Evolutionary conservation across 2,113 vertebrate species (phyloP).

Genomic region (Alces alces): DNA sequence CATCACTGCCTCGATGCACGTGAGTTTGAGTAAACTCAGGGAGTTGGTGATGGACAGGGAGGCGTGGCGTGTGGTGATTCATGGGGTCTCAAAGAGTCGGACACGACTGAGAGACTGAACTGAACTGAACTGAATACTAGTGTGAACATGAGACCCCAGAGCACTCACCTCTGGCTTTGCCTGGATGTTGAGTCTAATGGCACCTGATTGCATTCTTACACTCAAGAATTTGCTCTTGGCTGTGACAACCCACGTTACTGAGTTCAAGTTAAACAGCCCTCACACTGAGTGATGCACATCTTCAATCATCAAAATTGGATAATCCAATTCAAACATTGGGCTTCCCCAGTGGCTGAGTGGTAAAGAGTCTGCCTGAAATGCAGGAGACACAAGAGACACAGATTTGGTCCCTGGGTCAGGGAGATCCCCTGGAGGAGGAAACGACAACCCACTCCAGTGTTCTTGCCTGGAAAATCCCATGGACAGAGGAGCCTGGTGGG

Average conservation of each 20-base stretch:
- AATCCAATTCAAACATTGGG: neutral
- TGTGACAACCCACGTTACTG: neutral
- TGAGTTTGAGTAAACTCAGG: too few relatives aligned
- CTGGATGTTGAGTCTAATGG: neutral
- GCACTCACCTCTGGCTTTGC: neutral
- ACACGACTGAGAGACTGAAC: too few relatives aligned
- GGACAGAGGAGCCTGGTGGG: neutral
- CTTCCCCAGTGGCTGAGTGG: neutral
- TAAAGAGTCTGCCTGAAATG: neutral
- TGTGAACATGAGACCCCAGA: neutral
- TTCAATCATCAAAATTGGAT: neutral
- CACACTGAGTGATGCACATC: accelerated
- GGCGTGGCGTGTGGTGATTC: too few relatives aligned
- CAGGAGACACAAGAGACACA: neutral
- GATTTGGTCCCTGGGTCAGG: neutral
- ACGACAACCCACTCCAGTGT: neutral
- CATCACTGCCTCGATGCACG: too few relatives aligned
- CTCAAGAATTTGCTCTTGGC: neutral
- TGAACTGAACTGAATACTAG: neutral
- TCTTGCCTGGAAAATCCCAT: neutral
- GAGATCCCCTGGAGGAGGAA: neutral
- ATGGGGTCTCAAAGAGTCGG: too few relatives aligned
- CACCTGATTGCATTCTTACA: neutral
- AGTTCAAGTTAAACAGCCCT: neutral
- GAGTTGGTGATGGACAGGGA: too few relatives aligned